Evolutionary conservation across 2,888 invertebrate species (phyloP).

Genomic region (Marronus borbonicus): DNA sequence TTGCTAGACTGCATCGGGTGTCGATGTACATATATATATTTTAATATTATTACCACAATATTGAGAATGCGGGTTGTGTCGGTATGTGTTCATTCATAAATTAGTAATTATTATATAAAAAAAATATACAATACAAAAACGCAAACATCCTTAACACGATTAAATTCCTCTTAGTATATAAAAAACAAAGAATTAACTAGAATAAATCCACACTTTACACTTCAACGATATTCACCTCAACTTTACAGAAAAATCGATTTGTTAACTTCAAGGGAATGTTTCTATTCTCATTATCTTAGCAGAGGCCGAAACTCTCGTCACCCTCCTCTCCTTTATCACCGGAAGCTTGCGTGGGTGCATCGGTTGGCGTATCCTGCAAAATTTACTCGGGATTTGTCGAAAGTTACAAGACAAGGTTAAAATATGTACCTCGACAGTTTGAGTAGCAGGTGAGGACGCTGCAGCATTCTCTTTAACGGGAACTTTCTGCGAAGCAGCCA

Average conservation of each 20-base stretch:
- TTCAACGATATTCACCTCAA: neutral
- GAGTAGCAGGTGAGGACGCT: constrained; percentile 74
- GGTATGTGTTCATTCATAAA: constrained; percentile 2
- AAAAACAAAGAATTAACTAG: no score
- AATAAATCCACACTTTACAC: neutral
- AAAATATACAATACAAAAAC: constrained; percentile 23
- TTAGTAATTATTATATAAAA: constrained; percentile 14
- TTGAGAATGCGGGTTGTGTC: neutral
- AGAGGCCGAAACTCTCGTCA: constrained; percentile 59
- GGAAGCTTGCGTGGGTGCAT: constrained; percentile 50
- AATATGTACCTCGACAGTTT: constrained; percentile 65
- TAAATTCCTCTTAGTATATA: neutral
- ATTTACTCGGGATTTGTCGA: neutral
- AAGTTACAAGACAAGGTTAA: constrained; percentile 1
- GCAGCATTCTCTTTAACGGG: constrained; percentile 77
- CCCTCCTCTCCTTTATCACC: constrained; percentile 60
- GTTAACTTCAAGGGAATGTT: constrained; percentile 34
- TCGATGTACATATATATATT: no score
- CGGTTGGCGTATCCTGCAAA: constrained; percentile 48
- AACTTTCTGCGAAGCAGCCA: constrained; percentile 73
- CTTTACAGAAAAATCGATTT: constrained; percentile 25
- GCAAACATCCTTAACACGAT: neutral
- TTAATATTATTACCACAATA: no score
- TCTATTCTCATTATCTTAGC: constrained; percentile 55
- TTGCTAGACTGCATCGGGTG: no score